A percentile compares a stretch with the other conserved stretches of the same genome.
Conservation (phyloP, 1,140 invertebrate species). For the Maconellicoccus hirsutus region DNA sequence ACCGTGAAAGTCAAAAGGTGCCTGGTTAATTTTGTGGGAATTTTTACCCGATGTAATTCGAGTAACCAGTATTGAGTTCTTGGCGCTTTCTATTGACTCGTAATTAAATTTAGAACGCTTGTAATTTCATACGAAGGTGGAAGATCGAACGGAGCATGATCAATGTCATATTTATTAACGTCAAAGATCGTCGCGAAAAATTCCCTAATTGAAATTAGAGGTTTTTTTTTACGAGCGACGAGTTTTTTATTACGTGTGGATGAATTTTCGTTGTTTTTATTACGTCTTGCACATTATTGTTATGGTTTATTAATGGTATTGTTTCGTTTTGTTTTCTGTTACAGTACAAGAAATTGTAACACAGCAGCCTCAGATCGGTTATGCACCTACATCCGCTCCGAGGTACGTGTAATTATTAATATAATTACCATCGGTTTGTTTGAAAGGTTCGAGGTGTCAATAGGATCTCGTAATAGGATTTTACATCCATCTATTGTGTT, state of each 20-base stretch:
- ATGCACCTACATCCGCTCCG: background rate
- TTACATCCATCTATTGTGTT: too few species aligned
- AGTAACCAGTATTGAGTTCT: background rate
- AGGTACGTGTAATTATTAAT: background rate
- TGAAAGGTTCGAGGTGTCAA: too few species aligned
- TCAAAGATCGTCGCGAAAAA: too few species aligned
- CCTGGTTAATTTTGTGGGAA: background rate
- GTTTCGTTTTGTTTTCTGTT: conserved; percentile 3
- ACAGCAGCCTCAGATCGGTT: conserved; percentile 14
- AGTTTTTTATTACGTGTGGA: too few species aligned
- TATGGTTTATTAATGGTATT: background rate
- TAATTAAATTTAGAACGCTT: background rate
- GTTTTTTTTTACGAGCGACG: too few species aligned
- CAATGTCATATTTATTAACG: too few species aligned
- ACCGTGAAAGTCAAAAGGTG: background rate
- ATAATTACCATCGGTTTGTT: too few species aligned
- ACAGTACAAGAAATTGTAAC: conserved; percentile 20
- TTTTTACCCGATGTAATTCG: background rate
- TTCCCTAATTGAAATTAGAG: too few species aligned
- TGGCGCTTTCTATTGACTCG: background rate
- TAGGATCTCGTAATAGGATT: too few species aligned
- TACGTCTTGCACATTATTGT: background rate
- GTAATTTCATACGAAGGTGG: background rate
- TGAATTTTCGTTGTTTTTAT: too few species aligned
- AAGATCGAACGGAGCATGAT: background rate